Percentiles rank a stretch among this genome's conserved stretches.
Conservation (phyloP, 1,140 invertebrate species). For the Orius insidiosus region DNA sequence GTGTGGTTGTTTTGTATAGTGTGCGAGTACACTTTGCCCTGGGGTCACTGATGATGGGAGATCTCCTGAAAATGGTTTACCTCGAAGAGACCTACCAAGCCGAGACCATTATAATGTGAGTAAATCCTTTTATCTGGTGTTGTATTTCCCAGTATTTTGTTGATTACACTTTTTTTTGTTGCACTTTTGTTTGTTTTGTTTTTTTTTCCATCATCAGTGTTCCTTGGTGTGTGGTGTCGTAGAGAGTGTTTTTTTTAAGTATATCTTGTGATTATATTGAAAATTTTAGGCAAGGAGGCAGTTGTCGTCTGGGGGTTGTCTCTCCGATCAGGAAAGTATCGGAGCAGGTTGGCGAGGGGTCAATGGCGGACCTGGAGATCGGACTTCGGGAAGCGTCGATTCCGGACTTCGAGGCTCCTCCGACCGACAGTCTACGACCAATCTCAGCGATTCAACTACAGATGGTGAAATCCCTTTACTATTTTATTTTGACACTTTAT, state of each 20-base stretch:
- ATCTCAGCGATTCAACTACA: slow-evolving; percentile 58
- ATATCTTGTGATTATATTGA: not conserved
- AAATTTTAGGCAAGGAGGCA: slow-evolving; percentile 49
- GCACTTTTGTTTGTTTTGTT: slow-evolving; percentile 1
- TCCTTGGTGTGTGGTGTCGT: not conserved
- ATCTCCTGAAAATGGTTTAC: slow-evolving; percentile 14
- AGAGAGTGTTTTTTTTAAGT: not conserved
- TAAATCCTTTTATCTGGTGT: slow-evolving; percentile 4
- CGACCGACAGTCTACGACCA: slow-evolving; percentile 55
- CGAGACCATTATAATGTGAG: slow-evolving; percentile 14
- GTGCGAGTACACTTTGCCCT: slow-evolving; percentile 6
- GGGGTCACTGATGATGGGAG: slow-evolving; percentile 10
- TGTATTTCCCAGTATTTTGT: not conserved
- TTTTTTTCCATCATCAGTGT: slow-evolving; percentile 12
- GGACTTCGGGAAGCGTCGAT: slow-evolving; percentile 73
- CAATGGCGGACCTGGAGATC: slow-evolving; percentile 37
- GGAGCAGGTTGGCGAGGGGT: slow-evolving; percentile 29
- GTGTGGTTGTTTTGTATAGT: slow-evolving; percentile 10
- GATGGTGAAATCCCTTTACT: slow-evolving; percentile 32
- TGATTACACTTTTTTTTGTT: not conserved
- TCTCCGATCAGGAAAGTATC: slow-evolving; percentile 54
- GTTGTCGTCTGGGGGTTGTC: slow-evolving; percentile 46
- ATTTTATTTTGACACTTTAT: too few species aligned
- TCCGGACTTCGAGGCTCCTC: slow-evolving; percentile 66
- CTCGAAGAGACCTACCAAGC: slow-evolving; percentile 8